Conservation (phyloP, 2,113 vertebrate genomes). For the Mustelus asterias region DNA sequence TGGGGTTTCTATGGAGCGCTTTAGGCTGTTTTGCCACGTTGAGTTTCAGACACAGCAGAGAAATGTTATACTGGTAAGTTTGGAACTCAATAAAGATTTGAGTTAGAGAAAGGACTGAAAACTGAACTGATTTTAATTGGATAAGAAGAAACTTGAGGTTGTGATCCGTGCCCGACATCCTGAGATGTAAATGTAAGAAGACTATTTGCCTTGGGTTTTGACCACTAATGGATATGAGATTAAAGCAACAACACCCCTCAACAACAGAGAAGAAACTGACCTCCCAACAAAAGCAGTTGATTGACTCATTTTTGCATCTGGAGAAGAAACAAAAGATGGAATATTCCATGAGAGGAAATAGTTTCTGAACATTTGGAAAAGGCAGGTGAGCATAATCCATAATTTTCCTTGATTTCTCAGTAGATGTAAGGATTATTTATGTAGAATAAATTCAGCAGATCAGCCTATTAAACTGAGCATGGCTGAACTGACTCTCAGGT, state of each 20-base stretch:
- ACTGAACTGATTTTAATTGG: background rate
- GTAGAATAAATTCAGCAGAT: background rate
- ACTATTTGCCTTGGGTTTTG: background rate
- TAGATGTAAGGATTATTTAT: background rate
- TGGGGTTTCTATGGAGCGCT: background rate
- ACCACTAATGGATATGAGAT: background rate
- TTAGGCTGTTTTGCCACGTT: background rate
- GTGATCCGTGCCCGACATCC: background rate
- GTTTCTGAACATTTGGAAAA: background rate
- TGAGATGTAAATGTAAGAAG: background rate
- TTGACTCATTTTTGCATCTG: background rate
- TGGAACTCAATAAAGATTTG: background rate
- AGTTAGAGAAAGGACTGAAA: background rate
- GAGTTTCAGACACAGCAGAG: background rate
- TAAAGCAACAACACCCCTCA: too few species aligned
- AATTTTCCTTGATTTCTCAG: background rate
- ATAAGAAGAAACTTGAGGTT: background rate
- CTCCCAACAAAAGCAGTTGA: background rate
- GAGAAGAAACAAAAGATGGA: background rate
- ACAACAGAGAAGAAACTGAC: background rate
- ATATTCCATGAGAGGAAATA: background rate
- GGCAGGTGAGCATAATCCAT: background rate
- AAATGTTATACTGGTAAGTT: background rate
- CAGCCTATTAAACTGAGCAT: background rate
- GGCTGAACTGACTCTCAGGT: background rate